Evolutionary conservation across 2,113 vertebrate species (phyloP), one percentile per base, ranked within the genome.

Genomic region (Lichenostomus cassidix): DNA sequence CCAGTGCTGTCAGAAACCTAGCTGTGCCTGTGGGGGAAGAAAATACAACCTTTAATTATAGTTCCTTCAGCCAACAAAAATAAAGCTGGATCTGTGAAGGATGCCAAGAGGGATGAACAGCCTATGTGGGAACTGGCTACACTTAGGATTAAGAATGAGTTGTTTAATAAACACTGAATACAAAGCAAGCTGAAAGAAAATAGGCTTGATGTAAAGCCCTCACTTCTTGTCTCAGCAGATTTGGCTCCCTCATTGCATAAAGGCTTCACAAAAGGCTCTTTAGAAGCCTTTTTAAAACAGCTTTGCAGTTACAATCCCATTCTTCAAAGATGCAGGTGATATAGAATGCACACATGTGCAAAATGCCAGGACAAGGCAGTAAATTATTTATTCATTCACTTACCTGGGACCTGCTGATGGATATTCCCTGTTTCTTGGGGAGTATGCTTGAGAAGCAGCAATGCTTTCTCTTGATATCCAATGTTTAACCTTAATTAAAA

Each of bases 1-100:
- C 74, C 88, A 99, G 91, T 60, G 80, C 90, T 90, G 93, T 90
- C 90, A 99, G 90, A 73, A 97, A 91, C 84, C 63, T 93, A 37
- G 94, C 95, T 85, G 97, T 94, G 33, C 98, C 98, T 99, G 94
- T 15, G 21, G 68, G 73, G 69, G 31, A 75, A 29, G 53, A 78
- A 88, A 86, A 86, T 25, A 44, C 0, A 2, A 41, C 71, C 29
- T 85, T 94, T 89, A 86, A 92, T 92, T 91, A 39, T 9, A 33
- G 27, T 46, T 52, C 71, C 69, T 80, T 63, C 56, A 90, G 70
- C 75, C 94, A 90, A 70, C 52, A 90, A 85, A 89, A 95, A 11
- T 39, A 55, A 79, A 87, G 62, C 22, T 73, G 39, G 23, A 11
- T 85, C 50, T 44, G 39, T 92, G 64, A 65, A 12, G 70, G 28